Evolutionary conservation across 2,797 vertebrate species (phyloP), one percentile per base, ranked within the genome.

Genomic region (Varecia variegata): DNA sequence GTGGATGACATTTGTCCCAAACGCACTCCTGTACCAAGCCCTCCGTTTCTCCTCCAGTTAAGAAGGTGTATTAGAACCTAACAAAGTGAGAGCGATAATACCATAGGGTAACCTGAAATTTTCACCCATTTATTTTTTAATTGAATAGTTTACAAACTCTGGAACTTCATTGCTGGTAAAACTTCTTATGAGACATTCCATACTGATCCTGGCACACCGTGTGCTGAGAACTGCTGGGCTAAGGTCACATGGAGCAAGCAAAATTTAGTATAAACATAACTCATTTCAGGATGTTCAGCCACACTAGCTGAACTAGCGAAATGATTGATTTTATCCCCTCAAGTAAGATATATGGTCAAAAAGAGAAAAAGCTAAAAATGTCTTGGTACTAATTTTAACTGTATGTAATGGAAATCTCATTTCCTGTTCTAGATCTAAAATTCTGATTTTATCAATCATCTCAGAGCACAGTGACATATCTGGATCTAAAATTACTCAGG

Each of bases 361-460:
- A 91, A 92, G 82, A 88, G 38, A 83, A 96, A 96, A 88, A 77
- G 85, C 81, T 96, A 97, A 92, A 97, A 95, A 95, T 95, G 76
- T 85, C 92, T 81, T 88, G 13, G 52, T 94, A 40, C 95, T 97
- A 97, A 98, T 97, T 98, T 97, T 97, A 97, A 94, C 91, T 32
- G 5, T 47, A 80, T 85, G 30, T 45, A 86, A 93, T 93, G 32
- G 91, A 96, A 97, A 94, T 89, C 90, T 97, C 95, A 97, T 97
- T 97, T 97, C 94, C 91, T 95, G 60, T 58, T 79, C 95, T 94
- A 86, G 95, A 95, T 91, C 68, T 95, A 15, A 97, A 94, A 97
- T 89, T 96, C 79, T 77, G 50, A 96, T 86, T 88, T 67, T 80
- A 97, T 96, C 95, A 90, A 91, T 98, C 96, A 96, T 76, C 67